These are phyloP conservation scores for Lithobates sylvaticus DNA, from an alignment of 2,797 vertebrate species.

Conservation along the genomic window DNA sequence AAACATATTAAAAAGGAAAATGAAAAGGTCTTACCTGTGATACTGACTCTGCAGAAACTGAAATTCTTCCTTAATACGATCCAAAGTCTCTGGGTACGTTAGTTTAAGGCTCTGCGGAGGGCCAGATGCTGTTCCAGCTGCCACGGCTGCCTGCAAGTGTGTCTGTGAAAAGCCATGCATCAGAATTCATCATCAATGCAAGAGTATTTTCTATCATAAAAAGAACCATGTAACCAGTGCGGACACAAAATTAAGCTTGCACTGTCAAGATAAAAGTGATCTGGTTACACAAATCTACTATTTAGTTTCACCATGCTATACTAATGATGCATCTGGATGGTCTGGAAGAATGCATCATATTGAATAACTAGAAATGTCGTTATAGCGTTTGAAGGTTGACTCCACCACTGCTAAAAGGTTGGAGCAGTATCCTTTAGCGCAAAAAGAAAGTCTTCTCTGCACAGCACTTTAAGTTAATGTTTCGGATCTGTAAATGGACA, in stretches of 20 bases:
- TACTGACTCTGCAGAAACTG: constrained; percentile 94
- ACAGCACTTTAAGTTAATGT: too few relatives aligned
- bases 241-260: too few relatives aligned
- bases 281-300: too few relatives aligned
- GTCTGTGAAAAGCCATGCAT: constrained; percentile 67
- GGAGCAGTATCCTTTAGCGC: too few relatives aligned
- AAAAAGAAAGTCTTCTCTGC: too few relatives aligned
- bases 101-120: constrained; percentile 88
- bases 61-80: constrained; percentile 94
- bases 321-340: too few relatives aligned
- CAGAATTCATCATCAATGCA: not conserved
- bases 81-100: constrained; percentile 90
- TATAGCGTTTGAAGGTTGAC: too few relatives aligned
- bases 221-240: not conserved
- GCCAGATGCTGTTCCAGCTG: constrained; percentile 79
- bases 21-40: constrained; percentile 81
- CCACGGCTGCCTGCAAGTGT: constrained; percentile 80
- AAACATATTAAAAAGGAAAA: not conserved
- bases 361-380: not conserved
- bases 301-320: too few relatives aligned
- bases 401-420: too few relatives aligned
- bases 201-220: not conserved
- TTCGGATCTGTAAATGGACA: too few relatives aligned
- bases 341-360: too few relatives aligned
- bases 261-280: too few relatives aligned